Evolutionary conservation across 2,888 invertebrate species (phyloP).

Genomic region (Glyphotaelius pellucidus): DNA sequence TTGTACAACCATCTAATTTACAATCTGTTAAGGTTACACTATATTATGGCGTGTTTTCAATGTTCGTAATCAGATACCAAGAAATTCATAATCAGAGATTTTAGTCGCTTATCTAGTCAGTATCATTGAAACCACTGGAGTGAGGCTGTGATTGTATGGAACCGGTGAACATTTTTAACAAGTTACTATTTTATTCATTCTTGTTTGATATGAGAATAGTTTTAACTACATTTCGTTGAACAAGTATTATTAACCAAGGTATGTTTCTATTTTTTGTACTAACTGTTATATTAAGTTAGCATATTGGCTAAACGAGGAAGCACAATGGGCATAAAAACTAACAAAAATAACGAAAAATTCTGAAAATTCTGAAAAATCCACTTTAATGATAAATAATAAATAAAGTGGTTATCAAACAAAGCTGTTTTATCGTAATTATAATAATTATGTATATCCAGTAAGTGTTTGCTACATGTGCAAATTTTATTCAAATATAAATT

Average conservation of each 20-base stretch:
- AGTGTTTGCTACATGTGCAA: no score
- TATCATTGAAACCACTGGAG: background rate
- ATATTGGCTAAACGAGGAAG: no score
- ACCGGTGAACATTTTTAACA: background rate
- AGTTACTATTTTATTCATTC: background rate
- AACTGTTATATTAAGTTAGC: background rate
- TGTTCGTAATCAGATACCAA: no score
- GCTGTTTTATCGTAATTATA: no score
- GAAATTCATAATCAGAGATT: background rate
- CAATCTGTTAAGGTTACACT: background rate
- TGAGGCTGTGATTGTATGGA: background rate
- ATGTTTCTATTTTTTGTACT: background rate
- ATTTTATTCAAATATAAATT: no score
- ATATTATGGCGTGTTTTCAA: background rate
- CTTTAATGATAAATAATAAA: no score
- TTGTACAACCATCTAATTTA: background rate
- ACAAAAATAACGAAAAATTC: no score
- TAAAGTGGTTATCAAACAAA: no score
- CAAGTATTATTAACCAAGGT: background rate
- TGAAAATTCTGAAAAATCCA: no score
- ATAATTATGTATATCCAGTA: no score
- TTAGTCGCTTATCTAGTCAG: background rate
- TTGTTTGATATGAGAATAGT: background rate
- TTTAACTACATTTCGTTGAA: background rate
- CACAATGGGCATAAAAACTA: no score